These are phyloP conservation scores for Myotis brandtii DNA, from an alignment of 2,113 vertebrate species.

Conservation along the genomic window DNA sequence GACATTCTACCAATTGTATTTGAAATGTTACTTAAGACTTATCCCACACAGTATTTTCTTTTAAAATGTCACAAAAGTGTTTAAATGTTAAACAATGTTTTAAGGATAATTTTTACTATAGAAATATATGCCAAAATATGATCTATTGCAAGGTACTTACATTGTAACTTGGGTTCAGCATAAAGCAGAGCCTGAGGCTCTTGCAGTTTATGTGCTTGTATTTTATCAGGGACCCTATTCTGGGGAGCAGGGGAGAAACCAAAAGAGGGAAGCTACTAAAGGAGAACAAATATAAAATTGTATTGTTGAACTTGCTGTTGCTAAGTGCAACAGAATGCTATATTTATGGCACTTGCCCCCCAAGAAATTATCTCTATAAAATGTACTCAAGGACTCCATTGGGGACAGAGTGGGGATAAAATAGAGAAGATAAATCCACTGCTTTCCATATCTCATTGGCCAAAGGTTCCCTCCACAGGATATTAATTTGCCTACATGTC, in stretches of 20 bases:
- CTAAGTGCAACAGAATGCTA: background rate
- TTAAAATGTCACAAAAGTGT: constrained; percentile 25
- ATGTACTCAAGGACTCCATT: background rate
- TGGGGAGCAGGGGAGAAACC: background rate
- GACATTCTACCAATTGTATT: background rate
- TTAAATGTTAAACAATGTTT: constrained; percentile 40
- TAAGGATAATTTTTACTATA: constrained; percentile 14
- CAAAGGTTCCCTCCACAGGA: background rate
- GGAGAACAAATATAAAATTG: constrained; percentile 21
- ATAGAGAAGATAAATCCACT: background rate
- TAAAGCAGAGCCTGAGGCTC: constrained; percentile 25
- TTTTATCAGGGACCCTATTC: constrained; percentile 27
- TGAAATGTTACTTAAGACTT: constrained; percentile 43
- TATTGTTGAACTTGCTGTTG: background rate
- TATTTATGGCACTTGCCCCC: background rate
- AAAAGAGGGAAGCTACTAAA: background rate
- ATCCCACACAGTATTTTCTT: background rate
- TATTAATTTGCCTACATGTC: background rate
- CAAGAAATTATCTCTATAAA: constrained; percentile 33
- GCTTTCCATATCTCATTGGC: background rate
- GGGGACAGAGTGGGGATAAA: background rate
- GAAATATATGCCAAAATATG: background rate
- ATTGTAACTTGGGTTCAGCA: constrained; percentile 30
- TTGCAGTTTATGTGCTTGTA: background rate
- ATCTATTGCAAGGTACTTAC: background rate